These are phyloP conservation scores for Glomeris marginata DNA, from an alignment of 2,888 invertebrate species.

Conservation along the genomic window DNA sequence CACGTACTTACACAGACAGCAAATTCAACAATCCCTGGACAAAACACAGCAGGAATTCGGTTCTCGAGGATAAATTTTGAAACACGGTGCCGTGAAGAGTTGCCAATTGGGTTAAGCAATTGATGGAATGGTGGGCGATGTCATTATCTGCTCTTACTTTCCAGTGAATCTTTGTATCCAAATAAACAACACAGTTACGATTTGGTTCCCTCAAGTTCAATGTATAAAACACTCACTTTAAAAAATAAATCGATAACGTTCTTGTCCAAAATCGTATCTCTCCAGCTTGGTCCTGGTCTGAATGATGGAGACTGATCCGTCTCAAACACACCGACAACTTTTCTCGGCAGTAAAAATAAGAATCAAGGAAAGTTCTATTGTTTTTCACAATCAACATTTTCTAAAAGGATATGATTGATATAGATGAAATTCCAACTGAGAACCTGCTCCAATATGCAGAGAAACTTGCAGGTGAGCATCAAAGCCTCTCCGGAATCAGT, in stretches of 20 bases:
- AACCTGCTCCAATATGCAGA: constrained; percentile 62
- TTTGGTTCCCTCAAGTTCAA: background rate
- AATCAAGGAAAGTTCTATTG: background rate
- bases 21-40: constrained; percentile 45
- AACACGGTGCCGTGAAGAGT: constrained; percentile 47
- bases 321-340: constrained; percentile 50
- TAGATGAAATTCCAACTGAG: constrained; percentile 69
- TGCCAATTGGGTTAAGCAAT: constrained; percentile 65
- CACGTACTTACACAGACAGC: constrained; percentile 36
- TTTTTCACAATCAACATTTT: background rate
- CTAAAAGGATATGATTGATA: constrained; percentile 37
- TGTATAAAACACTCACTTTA: constrained; percentile 33
- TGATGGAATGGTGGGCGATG: constrained; percentile 59
- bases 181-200: background rate
- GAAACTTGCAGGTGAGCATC: constrained; percentile 47
- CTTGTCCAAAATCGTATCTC: constrained; percentile 57
- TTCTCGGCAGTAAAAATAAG: constrained; percentile 42
- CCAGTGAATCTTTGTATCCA: constrained; percentile 44
- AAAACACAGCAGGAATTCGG: constrained; percentile 43
- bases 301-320: constrained; percentile 45
- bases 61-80: constrained; percentile 33
- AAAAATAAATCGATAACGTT: constrained; percentile 62
- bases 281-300: constrained; percentile 50
- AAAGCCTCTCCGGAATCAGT: constrained; percentile 31
- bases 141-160: constrained; percentile 60